phyloP scores from a whole-genome alignment of 2,888 invertebrate genomes.

The Sturmia bella region DNA sequence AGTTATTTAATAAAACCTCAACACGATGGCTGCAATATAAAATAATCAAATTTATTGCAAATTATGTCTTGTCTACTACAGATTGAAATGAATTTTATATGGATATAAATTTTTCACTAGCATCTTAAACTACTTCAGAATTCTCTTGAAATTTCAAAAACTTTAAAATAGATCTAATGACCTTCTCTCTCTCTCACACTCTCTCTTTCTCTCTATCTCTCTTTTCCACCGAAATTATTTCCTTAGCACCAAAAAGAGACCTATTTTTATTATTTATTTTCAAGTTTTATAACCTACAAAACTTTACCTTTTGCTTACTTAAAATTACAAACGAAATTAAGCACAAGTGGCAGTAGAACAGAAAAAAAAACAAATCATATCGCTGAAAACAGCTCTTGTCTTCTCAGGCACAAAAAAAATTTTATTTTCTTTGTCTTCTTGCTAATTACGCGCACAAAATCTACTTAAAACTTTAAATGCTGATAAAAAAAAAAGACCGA shows the following conservation, averaged over 20 bases:
- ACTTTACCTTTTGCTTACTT: slow-evolving; percentile 39
- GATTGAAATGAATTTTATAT: too few species aligned
- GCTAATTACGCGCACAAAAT: slow-evolving; percentile 64
- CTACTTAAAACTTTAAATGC: slow-evolving; percentile 61
- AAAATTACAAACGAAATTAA: slow-evolving; percentile 49
- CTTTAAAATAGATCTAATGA: too few species aligned
- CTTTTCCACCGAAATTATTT: too few species aligned
- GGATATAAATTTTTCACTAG: too few species aligned
- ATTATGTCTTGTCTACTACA: too few species aligned
- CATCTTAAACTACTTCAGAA: too few species aligned
- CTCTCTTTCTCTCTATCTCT: too few species aligned
- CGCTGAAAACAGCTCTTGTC: slow-evolving; percentile 6
- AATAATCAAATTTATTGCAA: too few species aligned
- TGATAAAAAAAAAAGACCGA: not conserved
- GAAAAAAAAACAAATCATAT: slow-evolving; percentile 12
- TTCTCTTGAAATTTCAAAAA: too few species aligned
- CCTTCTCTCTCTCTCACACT: too few species aligned
- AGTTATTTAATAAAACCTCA: too few species aligned
- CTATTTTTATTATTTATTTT: not conserved
- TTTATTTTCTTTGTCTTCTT: slow-evolving; percentile 36
- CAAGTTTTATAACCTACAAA: slow-evolving; percentile 16
- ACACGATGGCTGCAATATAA: too few species aligned
- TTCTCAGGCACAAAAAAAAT: not conserved
- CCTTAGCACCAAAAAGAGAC: not conserved
- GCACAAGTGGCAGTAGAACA: not conserved